Conservation (phyloP, 2,113 vertebrate species). For the Istiophorus platypterus region DNA sequence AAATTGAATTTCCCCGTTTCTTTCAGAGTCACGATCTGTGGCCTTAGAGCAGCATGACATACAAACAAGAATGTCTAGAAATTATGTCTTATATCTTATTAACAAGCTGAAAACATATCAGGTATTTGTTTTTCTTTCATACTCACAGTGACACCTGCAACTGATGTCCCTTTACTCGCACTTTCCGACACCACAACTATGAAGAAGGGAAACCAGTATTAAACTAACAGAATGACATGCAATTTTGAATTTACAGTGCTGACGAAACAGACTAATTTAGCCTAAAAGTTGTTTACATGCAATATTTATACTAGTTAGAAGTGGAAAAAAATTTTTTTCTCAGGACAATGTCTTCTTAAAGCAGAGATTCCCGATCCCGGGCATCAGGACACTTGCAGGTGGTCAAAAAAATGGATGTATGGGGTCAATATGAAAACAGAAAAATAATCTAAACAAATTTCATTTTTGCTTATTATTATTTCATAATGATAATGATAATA, state of each 20-base stretch:
- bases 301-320: not conserved
- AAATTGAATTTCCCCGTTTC: slow-evolving; percentile 82
- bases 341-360: not conserved
- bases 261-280: not conserved
- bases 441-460: no score
- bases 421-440: no score
- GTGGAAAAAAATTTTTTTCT: not conserved
- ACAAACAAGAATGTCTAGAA: not conserved
- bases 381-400: no score
- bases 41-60: slow-evolving; percentile 81
- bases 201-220: slow-evolving; percentile 9
- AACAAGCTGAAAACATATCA: not conserved
- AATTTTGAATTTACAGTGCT: not conserved
- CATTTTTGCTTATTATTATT: no score
- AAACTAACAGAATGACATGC: not conserved
- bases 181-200: slow-evolving; percentile 82
- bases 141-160: slow-evolving; percentile 81
- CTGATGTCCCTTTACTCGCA: slow-evolving; percentile 73
- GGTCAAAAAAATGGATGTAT: no score
- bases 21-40: slow-evolving; percentile 86
- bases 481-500: no score
- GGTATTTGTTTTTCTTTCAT: slow-evolving; percentile 8
- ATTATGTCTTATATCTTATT: not conserved
- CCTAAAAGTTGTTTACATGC: not conserved
- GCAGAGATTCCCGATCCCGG: no score